A percentile compares a stretch with the other conserved stretches of the same genome.
Conservation (phyloP, 2,113 vertebrate species). For the Erythrocebus patas region DNA sequence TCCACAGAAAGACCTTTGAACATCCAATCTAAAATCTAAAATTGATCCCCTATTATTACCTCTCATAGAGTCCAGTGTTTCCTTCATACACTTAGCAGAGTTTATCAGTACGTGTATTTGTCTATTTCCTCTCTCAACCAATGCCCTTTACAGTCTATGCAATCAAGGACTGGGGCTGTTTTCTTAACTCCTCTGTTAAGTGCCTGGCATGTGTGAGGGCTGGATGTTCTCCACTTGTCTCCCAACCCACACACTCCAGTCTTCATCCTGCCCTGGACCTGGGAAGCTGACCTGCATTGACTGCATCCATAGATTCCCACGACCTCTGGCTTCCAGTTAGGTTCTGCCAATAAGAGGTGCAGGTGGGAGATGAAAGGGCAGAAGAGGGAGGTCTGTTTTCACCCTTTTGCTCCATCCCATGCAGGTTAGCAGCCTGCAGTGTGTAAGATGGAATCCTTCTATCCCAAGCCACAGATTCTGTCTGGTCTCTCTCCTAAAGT, state of each 20-base stretch:
- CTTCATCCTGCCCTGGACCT: not conserved
- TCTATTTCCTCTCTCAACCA: not conserved
- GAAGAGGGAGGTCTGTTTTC: not conserved
- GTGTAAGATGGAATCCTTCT: not conserved
- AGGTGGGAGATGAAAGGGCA: not conserved
- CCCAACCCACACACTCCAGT: fast-evolving
- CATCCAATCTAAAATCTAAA: not conserved
- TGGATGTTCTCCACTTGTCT: not conserved
- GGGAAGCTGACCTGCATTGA: not conserved
- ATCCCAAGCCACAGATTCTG: not conserved
- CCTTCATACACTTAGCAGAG: not conserved
- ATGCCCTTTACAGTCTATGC: not conserved
- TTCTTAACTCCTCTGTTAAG: not conserved
- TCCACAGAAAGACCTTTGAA: not conserved
- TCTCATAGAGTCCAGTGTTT: not conserved
- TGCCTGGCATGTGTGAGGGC: too few species aligned
- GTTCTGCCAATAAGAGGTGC: not conserved
- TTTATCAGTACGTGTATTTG: fast-evolving
- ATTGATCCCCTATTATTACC: too few species aligned
- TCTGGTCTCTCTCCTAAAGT: not conserved
- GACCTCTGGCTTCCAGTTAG: not conserved
- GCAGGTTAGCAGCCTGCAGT: too few species aligned
- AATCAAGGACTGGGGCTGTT: not conserved
- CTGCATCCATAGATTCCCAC: not conserved
- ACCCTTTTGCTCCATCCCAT: not conserved